phyloP scores from a whole-genome alignment of 2,888 invertebrate genomes.

The Microplitis manilae region DNA sequence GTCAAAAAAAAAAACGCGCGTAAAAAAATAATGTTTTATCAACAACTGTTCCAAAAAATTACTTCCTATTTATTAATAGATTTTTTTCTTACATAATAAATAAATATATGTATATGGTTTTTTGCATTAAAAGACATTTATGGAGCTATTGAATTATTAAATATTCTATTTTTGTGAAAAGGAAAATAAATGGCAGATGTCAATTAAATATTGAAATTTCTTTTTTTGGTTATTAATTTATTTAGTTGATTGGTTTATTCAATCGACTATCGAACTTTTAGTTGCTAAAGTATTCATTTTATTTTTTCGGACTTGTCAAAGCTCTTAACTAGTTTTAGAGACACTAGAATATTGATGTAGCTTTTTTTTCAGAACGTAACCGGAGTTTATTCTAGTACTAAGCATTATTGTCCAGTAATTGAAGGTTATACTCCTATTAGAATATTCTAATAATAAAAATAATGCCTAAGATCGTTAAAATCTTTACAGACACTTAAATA shows the following conservation, averaged over 20 bases:
- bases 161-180: not conserved
- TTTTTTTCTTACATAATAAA: not conserved
- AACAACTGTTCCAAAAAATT: not conserved
- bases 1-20: no score
- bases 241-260: not conserved
- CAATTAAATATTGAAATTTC: not conserved
- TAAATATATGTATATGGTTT: not conserved
- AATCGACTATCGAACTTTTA: not conserved
- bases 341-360: not conserved
- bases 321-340: not conserved
- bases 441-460: not conserved
- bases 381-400: not conserved
- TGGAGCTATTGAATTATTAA: not conserved
- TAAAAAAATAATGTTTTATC: not conserved
- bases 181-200: not conserved
- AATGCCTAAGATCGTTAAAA: not conserved
- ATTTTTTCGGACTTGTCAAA: not conserved
- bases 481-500: not conserved
- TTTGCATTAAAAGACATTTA: not conserved
- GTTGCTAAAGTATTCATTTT: not conserved
- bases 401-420: not conserved
- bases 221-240: not conserved
- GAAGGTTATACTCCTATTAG: not conserved
- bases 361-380: not conserved
- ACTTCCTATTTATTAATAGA: not conserved